phyloP scores from a whole-genome alignment of 1,140 invertebrate species.

The Sesamia nonagrioides region DNA sequence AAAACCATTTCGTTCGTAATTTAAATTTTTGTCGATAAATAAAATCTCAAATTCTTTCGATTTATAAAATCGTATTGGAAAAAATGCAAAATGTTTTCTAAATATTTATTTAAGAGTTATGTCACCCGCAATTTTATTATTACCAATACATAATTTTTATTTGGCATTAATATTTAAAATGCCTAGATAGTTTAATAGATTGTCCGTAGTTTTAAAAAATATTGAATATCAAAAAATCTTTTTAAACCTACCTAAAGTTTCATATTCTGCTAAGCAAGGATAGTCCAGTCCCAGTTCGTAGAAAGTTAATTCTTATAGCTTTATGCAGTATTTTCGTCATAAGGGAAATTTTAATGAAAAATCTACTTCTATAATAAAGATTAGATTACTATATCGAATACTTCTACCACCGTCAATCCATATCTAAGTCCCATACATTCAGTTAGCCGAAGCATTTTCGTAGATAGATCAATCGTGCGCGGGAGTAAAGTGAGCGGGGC shows the following conservation, averaged over 20 bases:
- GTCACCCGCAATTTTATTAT: conserved; percentile 28
- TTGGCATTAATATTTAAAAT: conserved; percentile 14
- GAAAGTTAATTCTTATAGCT: conserved; percentile 45
- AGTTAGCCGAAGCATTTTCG: background rate
- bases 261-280: conserved; percentile 42
- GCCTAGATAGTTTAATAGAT: conserved; percentile 43
- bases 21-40: too few species aligned
- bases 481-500: background rate
- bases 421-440: conserved; percentile 5
- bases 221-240: conserved; percentile 18
- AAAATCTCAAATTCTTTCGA: conserved; percentile 1
- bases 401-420: background rate
- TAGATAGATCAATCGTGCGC: background rate
- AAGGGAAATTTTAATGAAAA: conserved; percentile 13
- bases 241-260: conserved; percentile 38
- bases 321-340: conserved; percentile 44
- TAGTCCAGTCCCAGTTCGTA: conserved; percentile 43
- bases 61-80: conserved; percentile 20
- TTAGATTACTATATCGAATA: background rate
- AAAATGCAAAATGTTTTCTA: background rate
- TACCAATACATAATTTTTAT: conserved; percentile 5
- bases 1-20: too few species aligned
- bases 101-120: background rate
- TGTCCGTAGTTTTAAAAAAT: conserved; percentile 30
- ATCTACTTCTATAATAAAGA: conserved; percentile 8